These are phyloP conservation scores for Pseudococcus jackbeardsleyi DNA, from an alignment of 2,888 invertebrate genomes.

Conservation along the genomic window DNA sequence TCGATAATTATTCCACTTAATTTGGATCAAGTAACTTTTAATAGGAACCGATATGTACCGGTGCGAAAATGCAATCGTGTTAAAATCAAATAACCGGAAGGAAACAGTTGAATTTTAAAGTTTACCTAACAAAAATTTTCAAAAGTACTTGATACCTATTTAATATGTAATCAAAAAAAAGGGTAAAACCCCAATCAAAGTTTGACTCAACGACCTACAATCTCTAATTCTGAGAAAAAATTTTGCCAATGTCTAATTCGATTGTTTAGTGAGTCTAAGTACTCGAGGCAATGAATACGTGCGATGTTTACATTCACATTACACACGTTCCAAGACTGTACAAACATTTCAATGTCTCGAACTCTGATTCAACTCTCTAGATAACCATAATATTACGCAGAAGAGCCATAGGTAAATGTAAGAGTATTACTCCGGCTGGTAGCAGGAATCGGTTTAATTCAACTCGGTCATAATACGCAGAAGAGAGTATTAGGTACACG, in stretches of 20 bases:
- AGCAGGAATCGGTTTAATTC: neutral
- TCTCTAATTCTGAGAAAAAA: neutral
- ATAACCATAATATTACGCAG: neutral
- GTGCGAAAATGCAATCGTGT: neutral
- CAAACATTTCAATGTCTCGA: slow-evolving; percentile 41
- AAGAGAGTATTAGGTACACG: slow-evolving; percentile 2
- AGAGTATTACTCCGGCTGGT: neutral
- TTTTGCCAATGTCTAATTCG: neutral
- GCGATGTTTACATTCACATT: slow-evolving; percentile 16
- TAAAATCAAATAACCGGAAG: neutral
- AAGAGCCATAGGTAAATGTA: neutral
- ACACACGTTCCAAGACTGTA: neutral
- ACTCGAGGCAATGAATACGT: slow-evolving; percentile 25
- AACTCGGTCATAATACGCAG: neutral
- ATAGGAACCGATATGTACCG: neutral
- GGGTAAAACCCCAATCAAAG: neutral
- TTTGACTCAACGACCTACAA: neutral
- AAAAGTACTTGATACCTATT: neutral
- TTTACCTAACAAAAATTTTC: neutral
- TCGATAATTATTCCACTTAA: neutral
- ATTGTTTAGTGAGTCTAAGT: neutral
- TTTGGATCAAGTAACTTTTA: neutral
- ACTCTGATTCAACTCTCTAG: neutral
- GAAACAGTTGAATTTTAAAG: neutral
- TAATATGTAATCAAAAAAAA: neutral